Base-by-base conservation (phyloP, 1,140 invertebrate species). In the Drosophila micromelanica region DNA sequence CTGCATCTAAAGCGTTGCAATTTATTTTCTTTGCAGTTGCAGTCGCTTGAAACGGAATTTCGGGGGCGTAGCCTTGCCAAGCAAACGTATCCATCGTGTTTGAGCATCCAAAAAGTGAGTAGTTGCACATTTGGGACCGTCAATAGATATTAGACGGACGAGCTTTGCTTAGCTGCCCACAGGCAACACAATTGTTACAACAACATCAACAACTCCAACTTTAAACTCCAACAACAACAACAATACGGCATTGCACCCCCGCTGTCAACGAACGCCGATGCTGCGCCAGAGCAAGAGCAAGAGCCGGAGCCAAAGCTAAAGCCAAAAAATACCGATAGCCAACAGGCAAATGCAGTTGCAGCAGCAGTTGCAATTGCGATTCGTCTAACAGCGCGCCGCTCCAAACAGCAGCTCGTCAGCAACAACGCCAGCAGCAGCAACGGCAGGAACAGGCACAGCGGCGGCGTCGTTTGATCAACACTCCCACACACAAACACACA, bases 151-250 rank as follows among this genome's bases (percentile, higher is more conserved):
- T 57, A 57, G 55, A 57, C 55, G 40, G 55, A 30, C 40, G 30
- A 42, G 55, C 40, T 57, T 57, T 57, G 55, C 54, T 60, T 57
- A 42, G 56, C 48, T 69, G 48, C 30, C n/a, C 40, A 62, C 48
- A 62, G 57, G 65, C 52, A 23, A 38, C 15, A 37, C 56, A 51
- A 40, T n/a, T 35, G 49, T 30, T 52, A 52, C 30, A 35, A 12
- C 48, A 32, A 51, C 48, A 51, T 35, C 23, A 23, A 11, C 49
- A 51, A 51, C 3, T 23, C 20, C 20, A 23, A 51, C 23, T 15
- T 13, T 27, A 52, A 52, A 11, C 49, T n/a, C 13, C 27, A 51
- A 51, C 30, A n/a, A 15, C 48, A 51, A 68, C 27, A 51, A 49
- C 30, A n/a, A 65, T 20, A 46, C 42, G 35, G 20, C 37, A 51